phyloP scores from a whole-genome alignment of 2,113 vertebrate species.

The Ammodytes marinus region DNA sequence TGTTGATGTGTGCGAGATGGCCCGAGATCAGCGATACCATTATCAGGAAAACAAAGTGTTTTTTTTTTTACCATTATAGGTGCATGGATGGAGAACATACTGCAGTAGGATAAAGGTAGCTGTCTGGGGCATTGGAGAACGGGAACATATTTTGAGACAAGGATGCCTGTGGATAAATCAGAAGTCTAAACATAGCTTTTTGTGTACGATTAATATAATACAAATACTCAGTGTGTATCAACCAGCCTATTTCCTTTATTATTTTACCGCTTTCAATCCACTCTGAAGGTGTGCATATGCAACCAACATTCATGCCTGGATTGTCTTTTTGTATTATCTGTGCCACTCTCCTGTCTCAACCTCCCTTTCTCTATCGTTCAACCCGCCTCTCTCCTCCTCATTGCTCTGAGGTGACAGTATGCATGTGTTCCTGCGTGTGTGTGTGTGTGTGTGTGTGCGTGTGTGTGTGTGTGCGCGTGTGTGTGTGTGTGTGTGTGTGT shows the following conservation, averaged over 20 bases:
- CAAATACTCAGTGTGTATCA: neutral
- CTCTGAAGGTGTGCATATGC: slow-evolving; percentile 48
- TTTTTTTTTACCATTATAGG: slow-evolving; percentile 59
- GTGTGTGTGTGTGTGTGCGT: slow-evolving; percentile 36
- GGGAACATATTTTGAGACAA: slow-evolving; percentile 8
- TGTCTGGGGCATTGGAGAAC: slow-evolving; percentile 8
- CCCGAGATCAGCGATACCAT: slow-evolving; percentile 75
- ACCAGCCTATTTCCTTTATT: neutral
- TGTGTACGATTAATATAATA: slow-evolving; percentile 7
- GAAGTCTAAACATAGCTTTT: slow-evolving; percentile 1
- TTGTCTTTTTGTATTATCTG: slow-evolving; percentile 61
- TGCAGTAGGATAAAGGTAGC: slow-evolving; percentile 3
- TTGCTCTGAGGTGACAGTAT: slow-evolving; percentile 73
- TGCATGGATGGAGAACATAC: slow-evolving; percentile 54
- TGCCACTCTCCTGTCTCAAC: slow-evolving; percentile 63
- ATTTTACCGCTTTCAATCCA: slow-evolving; percentile 12
- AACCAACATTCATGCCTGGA: slow-evolving; percentile 65
- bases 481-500: slow-evolving; percentile 26
- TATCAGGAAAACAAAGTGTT: slow-evolving; percentile 74
- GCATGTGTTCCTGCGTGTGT: slow-evolving; percentile 2
- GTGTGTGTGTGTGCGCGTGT: slow-evolving; percentile 28
- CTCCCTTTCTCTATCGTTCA: slow-evolving; percentile 47
- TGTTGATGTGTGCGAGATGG: slow-evolving; percentile 75
- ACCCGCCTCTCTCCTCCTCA: slow-evolving; percentile 63
- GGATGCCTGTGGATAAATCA: neutral